These are phyloP conservation scores for Empidonax alnorum DNA, from an alignment of 2,113 vertebrate species.

Conservation along the genomic window DNA sequence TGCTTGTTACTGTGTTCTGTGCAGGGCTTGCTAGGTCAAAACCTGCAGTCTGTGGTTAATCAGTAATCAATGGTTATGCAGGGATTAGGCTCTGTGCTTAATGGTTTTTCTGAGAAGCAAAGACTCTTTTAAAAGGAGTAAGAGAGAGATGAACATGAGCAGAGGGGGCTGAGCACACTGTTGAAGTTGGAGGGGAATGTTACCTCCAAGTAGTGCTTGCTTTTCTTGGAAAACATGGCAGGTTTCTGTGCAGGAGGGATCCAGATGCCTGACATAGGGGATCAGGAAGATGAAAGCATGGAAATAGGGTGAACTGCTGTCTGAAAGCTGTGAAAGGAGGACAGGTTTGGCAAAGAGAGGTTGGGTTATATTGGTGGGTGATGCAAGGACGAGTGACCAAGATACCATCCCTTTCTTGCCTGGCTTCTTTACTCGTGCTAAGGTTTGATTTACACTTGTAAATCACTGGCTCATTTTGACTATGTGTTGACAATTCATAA, in stretches of 20 bases:
- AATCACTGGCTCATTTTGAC: neutral
- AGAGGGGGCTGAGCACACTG: neutral
- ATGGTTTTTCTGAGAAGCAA: slow-evolving; percentile 7
- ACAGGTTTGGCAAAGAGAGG: neutral
- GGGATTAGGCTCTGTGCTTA: slow-evolving; percentile 29
- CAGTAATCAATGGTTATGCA: neutral
- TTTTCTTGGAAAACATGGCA: neutral
- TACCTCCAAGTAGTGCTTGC: neutral
- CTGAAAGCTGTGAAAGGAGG: neutral
- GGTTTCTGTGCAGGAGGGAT: neutral
- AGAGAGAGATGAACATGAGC: neutral
- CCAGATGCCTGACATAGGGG: neutral
- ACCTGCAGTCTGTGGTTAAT: neutral
- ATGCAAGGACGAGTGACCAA: neutral
- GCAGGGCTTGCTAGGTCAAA: slow-evolving; percentile 32
- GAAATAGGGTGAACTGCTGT: neutral
- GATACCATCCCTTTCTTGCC: neutral
- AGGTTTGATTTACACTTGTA: neutral
- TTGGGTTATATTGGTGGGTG: neutral
- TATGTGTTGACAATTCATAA: neutral
- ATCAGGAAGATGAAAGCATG: neutral
- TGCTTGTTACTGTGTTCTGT: slow-evolving; percentile 21
- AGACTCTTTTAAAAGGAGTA: neutral
- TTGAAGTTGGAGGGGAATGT: neutral
- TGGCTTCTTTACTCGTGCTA: neutral